Conservation (phyloP, 2,888 invertebrate species). For the Caradrina clavipalpis region DNA sequence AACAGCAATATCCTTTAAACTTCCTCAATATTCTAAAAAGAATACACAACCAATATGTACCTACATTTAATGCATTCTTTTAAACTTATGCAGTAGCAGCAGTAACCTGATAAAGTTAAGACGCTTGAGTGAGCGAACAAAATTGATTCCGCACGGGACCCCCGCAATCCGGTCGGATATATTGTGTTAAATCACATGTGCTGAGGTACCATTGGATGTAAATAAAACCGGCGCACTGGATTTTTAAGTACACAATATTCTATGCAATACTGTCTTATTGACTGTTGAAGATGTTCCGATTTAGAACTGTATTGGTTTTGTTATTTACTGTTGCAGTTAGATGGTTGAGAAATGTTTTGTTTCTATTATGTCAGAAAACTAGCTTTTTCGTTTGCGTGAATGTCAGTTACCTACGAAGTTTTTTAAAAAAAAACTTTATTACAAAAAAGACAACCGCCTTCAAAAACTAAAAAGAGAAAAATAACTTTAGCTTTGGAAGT, state of each 20-base stretch:
- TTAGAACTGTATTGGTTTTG: slow-evolving; percentile 7
- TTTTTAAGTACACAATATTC: slow-evolving; percentile 54
- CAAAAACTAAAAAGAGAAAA: too few relatives aligned
- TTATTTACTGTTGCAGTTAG: slow-evolving; percentile 9
- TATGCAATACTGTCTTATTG: slow-evolving; percentile 42
- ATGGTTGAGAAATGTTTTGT: slow-evolving; percentile 4
- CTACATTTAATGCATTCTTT: slow-evolving; percentile 53
- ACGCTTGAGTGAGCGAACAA: slow-evolving; percentile 64
- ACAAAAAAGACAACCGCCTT: too few relatives aligned
- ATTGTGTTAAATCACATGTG: slow-evolving; percentile 68
- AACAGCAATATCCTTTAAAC: neutral
- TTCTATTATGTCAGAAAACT: neutral
- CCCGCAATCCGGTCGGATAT: slow-evolving; percentile 60
- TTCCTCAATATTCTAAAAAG: slow-evolving; percentile 11
- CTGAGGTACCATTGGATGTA: slow-evolving; percentile 47
- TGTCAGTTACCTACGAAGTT: too few relatives aligned
- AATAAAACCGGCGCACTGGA: slow-evolving; percentile 51
- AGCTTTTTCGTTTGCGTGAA: too few relatives aligned
- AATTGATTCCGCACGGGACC: slow-evolving; percentile 67
- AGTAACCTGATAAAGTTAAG: slow-evolving; percentile 66
- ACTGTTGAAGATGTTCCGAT: slow-evolving; percentile 31
- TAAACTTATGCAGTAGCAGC: slow-evolving; percentile 50
- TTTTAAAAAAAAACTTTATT: too few relatives aligned
- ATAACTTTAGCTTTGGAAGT: too few relatives aligned
- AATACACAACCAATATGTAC: slow-evolving; percentile 23